Conservation (phyloP, 2,888 invertebrate genomes). For the Rutpela maculata region DNA sequence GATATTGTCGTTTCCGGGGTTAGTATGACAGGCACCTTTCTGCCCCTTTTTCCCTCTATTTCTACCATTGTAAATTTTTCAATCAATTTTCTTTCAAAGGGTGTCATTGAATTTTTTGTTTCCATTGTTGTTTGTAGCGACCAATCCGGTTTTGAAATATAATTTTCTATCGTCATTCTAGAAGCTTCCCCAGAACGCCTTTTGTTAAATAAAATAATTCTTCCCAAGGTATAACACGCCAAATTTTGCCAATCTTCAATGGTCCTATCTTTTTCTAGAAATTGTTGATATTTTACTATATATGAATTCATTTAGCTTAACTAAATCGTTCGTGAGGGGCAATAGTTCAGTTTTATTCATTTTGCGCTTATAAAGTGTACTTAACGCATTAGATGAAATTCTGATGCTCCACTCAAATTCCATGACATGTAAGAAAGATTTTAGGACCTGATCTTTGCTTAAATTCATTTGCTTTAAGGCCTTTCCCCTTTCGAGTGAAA, state of each 20-base stretch:
- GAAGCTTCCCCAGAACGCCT: slow-evolving; percentile 51
- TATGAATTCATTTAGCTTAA: slow-evolving; percentile 51
- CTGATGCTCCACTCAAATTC: slow-evolving; percentile 53
- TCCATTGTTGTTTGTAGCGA: slow-evolving; percentile 49
- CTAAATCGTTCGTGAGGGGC: slow-evolving; percentile 53
- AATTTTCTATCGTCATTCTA: slow-evolving; percentile 48
- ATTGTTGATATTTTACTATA: background rate
- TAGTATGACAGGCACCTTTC: slow-evolving; percentile 53
- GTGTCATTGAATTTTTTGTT: slow-evolving; percentile 46
- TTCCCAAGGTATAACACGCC: slow-evolving; percentile 39
- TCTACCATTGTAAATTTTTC: slow-evolving; percentile 42
- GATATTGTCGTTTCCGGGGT: slow-evolving; percentile 44
- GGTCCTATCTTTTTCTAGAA: too few species aligned
- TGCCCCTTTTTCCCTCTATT: slow-evolving; percentile 51
- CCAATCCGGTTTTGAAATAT: slow-evolving; percentile 48
- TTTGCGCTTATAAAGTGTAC: slow-evolving; percentile 48
- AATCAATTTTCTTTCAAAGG: slow-evolving; percentile 51
- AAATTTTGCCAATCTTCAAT: slow-evolving; percentile 30
- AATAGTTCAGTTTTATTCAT: slow-evolving; percentile 50
- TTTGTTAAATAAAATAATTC: slow-evolving; percentile 56
- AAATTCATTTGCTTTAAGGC: slow-evolving; percentile 47
- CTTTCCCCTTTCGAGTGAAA: slow-evolving; percentile 46
- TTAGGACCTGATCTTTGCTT: slow-evolving; percentile 39
- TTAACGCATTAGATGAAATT: slow-evolving; percentile 54
- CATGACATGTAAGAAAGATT: slow-evolving; percentile 46